Evolutionary conservation across 2,888 invertebrate genomes (phyloP).

Genomic region (Mylabris sibirica): DNA sequence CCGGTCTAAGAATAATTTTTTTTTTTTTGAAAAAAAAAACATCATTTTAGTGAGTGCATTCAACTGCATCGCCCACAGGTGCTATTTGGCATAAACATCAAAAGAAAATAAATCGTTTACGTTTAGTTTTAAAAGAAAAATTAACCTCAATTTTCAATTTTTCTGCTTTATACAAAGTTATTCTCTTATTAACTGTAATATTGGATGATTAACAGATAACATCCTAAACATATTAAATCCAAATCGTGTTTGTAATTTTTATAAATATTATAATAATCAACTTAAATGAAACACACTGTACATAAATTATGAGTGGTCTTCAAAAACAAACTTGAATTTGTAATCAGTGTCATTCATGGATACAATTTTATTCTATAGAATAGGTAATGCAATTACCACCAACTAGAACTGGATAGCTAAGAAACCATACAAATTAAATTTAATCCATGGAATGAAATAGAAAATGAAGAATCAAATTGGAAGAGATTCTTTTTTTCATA

Average conservation of each 20-base stretch:
- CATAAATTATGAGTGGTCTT: no score
- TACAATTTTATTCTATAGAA: no score
- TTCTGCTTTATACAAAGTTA: not conserved
- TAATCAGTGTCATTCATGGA: no score
- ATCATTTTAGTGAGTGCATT: conserved; percentile 31
- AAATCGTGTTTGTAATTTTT: no score
- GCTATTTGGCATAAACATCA: conserved; percentile 34
- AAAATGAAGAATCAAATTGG: not conserved
- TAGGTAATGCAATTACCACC: not conserved
- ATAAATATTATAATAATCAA: no score
- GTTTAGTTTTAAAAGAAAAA: conserved; percentile 12
- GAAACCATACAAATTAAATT: conserved; percentile 4
- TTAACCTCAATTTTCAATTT: not conserved
- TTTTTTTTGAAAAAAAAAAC: conserved; percentile 27
- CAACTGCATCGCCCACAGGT: conserved; percentile 35
- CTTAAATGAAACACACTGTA: no score
- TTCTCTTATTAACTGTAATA: no score
- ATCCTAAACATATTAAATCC: no score
- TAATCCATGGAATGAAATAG: not conserved
- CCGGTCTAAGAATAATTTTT: conserved; percentile 23
- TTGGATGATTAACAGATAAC: no score
- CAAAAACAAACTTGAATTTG: no score
- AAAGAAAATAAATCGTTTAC: conserved; percentile 31
- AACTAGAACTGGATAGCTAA: not conserved
- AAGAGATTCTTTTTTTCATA: not conserved